These are phyloP conservation scores for Papilio aristodemus DNA, from an alignment of 1,140 invertebrate genomes.

Conservation along the genomic window DNA sequence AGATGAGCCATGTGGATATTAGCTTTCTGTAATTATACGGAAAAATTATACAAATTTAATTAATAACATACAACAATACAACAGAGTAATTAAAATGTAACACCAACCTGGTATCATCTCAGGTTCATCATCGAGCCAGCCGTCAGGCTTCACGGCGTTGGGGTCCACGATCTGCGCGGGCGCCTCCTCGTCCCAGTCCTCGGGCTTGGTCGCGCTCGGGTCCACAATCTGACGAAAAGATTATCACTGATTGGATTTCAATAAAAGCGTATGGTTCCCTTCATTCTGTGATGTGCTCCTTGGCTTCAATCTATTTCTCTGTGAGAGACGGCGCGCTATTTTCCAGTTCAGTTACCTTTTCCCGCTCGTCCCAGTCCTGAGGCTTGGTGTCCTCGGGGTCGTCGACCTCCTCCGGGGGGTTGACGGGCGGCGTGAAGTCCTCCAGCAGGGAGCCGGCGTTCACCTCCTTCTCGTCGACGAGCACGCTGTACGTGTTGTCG, in stretches of 20 bases:
- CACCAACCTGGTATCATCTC: constrained; percentile 86
- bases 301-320: no score
- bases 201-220: constrained; percentile 92
- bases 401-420: constrained; percentile 97
- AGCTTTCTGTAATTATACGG: no score
- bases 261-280: no score
- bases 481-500: constrained; percentile 90
- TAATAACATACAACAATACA: no score
- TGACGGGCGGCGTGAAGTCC: constrained; percentile 95
- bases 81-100: no score
- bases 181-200: constrained; percentile 97
- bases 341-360: constrained; percentile 89
- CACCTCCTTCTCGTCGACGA: constrained; percentile 88
- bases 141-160: constrained; percentile 92
- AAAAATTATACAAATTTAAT: no score
- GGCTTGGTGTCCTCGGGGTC: constrained; percentile 96
- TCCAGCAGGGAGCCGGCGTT: constrained; percentile 93
- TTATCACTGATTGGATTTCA: not conserved
- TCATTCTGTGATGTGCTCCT: not conserved
- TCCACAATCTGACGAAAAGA: constrained; percentile 86
- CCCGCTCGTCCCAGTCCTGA: constrained; percentile 97
- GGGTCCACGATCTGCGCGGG: constrained; percentile 94
- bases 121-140: constrained; percentile 97
- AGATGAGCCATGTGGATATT: no score
- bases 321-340: no score